These are phyloP conservation scores for Smittia aterrima DNA, from an alignment of 2,888 invertebrate species.

Conservation along the genomic window DNA sequence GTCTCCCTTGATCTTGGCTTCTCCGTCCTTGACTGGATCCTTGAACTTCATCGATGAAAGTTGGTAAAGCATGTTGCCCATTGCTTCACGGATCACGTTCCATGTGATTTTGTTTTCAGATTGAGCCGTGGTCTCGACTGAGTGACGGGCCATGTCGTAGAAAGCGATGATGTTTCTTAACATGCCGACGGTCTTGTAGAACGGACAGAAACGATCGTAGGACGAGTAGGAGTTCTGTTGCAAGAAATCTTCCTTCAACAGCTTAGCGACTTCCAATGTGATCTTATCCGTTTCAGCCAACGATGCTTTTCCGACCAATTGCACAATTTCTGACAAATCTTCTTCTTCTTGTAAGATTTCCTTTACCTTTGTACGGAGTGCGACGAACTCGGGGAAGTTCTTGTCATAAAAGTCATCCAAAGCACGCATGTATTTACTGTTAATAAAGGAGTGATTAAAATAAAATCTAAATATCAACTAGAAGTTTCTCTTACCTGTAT, in stretches of 20 bases:
- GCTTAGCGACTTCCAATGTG: slow-evolving; percentile 96
- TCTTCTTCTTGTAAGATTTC: slow-evolving; percentile 98
- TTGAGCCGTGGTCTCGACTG: slow-evolving; percentile 97
- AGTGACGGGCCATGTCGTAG: slow-evolving; percentile 97
- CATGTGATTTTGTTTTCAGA: slow-evolving; percentile 99
- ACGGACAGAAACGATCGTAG: slow-evolving; percentile 97
- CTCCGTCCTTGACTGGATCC: slow-evolving; percentile 98
- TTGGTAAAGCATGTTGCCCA: slow-evolving; percentile 95
- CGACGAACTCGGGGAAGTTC: slow-evolving; percentile 95
- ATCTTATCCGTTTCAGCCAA: slow-evolving; percentile 99
- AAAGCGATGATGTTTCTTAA: slow-evolving; percentile 96
- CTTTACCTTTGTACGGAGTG: slow-evolving; percentile 90
- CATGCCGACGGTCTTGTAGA: slow-evolving; percentile 99
- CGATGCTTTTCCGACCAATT: slow-evolving; percentile 98
- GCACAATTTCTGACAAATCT: slow-evolving; percentile 99
- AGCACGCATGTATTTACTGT: slow-evolving; percentile 96
- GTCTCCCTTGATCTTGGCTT: slow-evolving; percentile 94
- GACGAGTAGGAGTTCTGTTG: slow-evolving; percentile 98
- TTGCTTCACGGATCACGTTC: slow-evolving; percentile 94
- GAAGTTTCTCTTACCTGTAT: slow-evolving; percentile 60
- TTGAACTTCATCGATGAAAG: slow-evolving; percentile 99
- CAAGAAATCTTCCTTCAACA: slow-evolving; percentile 98
- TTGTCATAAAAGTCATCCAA: slow-evolving; percentile 99
- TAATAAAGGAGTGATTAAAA: slow-evolving; percentile 42
- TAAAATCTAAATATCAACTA: slow-evolving; percentile 27